Conservation (phyloP, 2,113 vertebrate genomes). For the Nesoenas mayeri region DNA sequence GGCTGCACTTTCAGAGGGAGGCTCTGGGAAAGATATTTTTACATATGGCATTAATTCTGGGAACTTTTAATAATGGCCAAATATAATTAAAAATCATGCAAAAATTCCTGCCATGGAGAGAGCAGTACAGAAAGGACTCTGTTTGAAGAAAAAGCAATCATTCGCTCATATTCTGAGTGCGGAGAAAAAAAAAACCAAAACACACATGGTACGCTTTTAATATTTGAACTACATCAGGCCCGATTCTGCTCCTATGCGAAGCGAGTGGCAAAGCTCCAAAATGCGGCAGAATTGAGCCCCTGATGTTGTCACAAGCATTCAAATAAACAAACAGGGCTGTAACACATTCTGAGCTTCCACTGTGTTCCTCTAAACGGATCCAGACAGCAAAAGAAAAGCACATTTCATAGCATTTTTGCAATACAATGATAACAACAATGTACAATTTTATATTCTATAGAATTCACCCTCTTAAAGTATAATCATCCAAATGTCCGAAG, state of each 20-base stretch:
- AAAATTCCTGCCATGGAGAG: constrained; percentile 53
- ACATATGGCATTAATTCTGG: constrained; percentile 53
- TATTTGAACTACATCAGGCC: constrained; percentile 50
- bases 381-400: constrained; percentile 25
- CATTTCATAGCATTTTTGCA: constrained; percentile 22
- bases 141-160: constrained; percentile 50
- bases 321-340: constrained; percentile 60
- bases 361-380: constrained; percentile 34
- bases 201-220: constrained; percentile 22
- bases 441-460: not conserved
- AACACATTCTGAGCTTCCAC: constrained; percentile 62
- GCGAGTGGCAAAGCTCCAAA: constrained; percentile 44
- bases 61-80: constrained; percentile 58
- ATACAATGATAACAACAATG: not conserved
- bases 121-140: constrained; percentile 39
- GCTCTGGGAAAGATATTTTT: constrained; percentile 37
- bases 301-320: constrained; percentile 62
- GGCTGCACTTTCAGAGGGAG: constrained; percentile 1
- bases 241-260: not conserved
- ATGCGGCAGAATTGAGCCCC: constrained; percentile 44
- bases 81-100: constrained; percentile 58
- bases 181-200: constrained; percentile 27
- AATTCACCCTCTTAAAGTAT: not conserved
- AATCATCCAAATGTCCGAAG: not conserved
- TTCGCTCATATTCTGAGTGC: constrained; percentile 33